Base-by-base conservation (phyloP, 2,797 vertebrate species). In the Sparus aurata region DNA sequence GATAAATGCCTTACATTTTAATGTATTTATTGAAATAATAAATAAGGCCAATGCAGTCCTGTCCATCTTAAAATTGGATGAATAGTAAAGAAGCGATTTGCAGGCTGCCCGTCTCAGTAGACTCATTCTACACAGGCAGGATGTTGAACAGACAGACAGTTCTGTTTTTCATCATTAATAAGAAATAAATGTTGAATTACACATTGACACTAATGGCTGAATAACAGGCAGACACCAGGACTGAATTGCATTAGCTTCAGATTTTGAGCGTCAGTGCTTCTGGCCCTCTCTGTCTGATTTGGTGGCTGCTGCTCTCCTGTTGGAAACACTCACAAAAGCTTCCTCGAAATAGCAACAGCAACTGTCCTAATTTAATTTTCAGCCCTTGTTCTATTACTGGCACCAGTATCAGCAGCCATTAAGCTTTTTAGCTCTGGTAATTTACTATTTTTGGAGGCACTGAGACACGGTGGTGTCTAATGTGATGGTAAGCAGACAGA, bases 401-500 rank as follows among this genome's bases (percentile, higher is more conserved):
- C 54, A 58, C 7, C 41, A 34, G 45, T 58, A 74, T 73, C 57
- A 63, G 59, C 61, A 59, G 50, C 75, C 75, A 65, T 74, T 79
- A 80, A 87, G 76, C 72, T 41, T 85, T 68, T 88, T 73, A 70
- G 66, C 70, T 55, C 82, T 54, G 22, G 55, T 45, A 57, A 65
- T 75, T 82, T 58, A 53, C 82, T 88, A 82, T 86, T 87, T 84
- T 80, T 58, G 72, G 82, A 65, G 46, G n/a, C 53, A 27, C 62
- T 23, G 50, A 65, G 52, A 65, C 52, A 65, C 1, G 43, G 1
- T 30, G 41, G 66, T 57, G 66, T 46, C 52, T 59, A 20, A 38
- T 27, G 72, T 43, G 30, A 66, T 23, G 53, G 53, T 43, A 75
- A 54, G 17, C 11, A 43, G 38, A 46, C 41, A 69, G 65, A 67